These are phyloP conservation scores for Zygothrica quintamaculata DNA, from an alignment of 2,888 invertebrate genomes.

Conservation along the genomic window DNA sequence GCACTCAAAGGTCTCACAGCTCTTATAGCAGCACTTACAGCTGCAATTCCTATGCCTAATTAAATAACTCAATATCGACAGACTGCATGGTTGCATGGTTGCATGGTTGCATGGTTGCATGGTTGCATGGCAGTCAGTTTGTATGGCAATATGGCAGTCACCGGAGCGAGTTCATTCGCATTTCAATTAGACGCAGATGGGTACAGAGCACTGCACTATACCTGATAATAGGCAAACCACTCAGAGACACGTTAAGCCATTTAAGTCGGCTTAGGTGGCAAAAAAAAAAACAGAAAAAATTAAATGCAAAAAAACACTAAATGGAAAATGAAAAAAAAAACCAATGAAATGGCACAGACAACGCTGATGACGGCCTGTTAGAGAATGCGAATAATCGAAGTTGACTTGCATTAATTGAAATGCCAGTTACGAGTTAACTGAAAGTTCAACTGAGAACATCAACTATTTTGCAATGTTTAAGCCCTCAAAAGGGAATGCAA, in stretches of 20 bases:
- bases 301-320: too few species aligned
- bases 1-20: too few species aligned
- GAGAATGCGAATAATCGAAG: conserved; percentile 27
- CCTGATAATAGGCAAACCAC: conserved; percentile 32
- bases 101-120: too few species aligned
- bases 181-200: conserved; percentile 51
- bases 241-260: conserved; percentile 55
- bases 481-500: conserved; percentile 10
- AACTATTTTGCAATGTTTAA: conserved; percentile 24
- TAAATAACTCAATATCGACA: conserved; percentile 51
- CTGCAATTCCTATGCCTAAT: conserved; percentile 48
- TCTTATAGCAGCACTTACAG: conserved; percentile 16
- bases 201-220: conserved; percentile 26
- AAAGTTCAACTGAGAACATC: conserved; percentile 4
- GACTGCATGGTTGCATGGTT: too few species aligned
- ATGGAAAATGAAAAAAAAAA: not conserved
- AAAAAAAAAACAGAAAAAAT: not conserved
- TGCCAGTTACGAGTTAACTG: not conserved
- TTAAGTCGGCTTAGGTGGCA: conserved; percentile 55
- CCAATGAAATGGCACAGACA: conserved; percentile 51
- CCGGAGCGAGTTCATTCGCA: conserved; percentile 56
- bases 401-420: conserved; percentile 27
- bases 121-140: too few species aligned
- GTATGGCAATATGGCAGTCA: conserved; percentile 3
- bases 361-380: conserved; percentile 37